These are phyloP conservation scores for Idaea aversata DNA, from an alignment of 2,888 invertebrate genomes.

Conservation along the genomic window DNA sequence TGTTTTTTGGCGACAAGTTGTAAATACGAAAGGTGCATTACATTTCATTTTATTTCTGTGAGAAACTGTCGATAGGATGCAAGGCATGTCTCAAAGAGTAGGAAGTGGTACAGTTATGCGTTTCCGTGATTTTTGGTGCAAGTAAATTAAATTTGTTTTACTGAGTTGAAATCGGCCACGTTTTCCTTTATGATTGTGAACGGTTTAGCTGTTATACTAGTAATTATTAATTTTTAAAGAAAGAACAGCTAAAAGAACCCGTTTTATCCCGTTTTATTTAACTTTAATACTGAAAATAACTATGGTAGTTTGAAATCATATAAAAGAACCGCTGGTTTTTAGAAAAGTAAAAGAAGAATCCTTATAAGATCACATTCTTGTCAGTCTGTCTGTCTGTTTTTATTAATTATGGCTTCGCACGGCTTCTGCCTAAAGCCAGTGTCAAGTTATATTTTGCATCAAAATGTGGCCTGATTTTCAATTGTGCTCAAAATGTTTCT, in stretches of 20 bases:
- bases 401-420: no score
- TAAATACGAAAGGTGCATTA: slow-evolving; percentile 53
- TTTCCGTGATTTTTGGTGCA: not conserved
- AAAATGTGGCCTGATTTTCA: no score
- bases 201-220: slow-evolving; percentile 14
- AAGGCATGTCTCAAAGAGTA: not conserved
- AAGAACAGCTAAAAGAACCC: no score
- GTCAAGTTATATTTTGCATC: no score
- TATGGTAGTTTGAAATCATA: not conserved
- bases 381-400: no score
- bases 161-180: not conserved
- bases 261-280: no score
- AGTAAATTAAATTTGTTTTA: not conserved
- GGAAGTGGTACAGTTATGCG: not conserved
- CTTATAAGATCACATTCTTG: no score
- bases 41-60: slow-evolving; percentile 35
- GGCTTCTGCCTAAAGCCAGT: no score
- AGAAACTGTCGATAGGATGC: slow-evolving; percentile 29
- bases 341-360: no score
- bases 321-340: no score
- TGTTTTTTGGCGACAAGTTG: slow-evolving; percentile 57
- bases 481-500: no score
- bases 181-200: slow-evolving; percentile 9
- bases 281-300: not conserved
- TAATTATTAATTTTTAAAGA: slow-evolving; percentile 1